Evolutionary conservation across 1,140 invertebrate species (phyloP), one percentile per base, ranked within the genome.

Genomic region (Gonioctena quinquepunctata): DNA sequence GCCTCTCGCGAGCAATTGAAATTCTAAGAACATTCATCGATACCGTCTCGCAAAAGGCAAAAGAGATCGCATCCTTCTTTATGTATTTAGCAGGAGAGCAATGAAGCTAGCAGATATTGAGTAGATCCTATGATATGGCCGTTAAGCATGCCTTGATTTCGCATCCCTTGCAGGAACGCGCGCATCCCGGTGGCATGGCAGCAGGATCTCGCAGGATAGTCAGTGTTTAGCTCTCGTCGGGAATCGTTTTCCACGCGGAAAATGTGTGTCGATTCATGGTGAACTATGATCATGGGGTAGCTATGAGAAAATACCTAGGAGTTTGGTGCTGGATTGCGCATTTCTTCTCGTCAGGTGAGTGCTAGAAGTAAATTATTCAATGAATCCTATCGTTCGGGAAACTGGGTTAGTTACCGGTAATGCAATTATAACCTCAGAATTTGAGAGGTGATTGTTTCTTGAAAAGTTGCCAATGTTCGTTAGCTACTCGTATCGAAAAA

Each of bases 131-230:
- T 73, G 71, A 69, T 73, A 64, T 27, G 63, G 57, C 70, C 66
- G 70, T 72, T 72, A 72, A 66, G 68, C 71, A 73, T 73, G 71
- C 72, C 72, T 73, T 69, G 72, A 73, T 71, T 70, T 70, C 64
- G 52, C 65, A 70, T 65, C 68, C 62, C 63, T 71, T 42, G 71
- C 64, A 66, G 71, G 54, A 65, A 49, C 74, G 74, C 71, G 74
- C 73, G 73, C 74, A 75, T 70, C 74, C 68, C 52, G 68, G 59
- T 75, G 68, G 74, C 74, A 73, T 75, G 73, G 67, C 70, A 72
- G 61, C 57, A 75, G 60, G 33, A 60, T 69, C 67, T 66, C 63
- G 54, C 74, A 67, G 74, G 71, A 64, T 70, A 75, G 74, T 75
- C 71, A 52, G 67, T 75, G 74, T 75, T 57, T 66, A 66, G 64